Conservation (phyloP, 2,888 invertebrate genomes). For the Heteromyza rotundicornis region DNA sequence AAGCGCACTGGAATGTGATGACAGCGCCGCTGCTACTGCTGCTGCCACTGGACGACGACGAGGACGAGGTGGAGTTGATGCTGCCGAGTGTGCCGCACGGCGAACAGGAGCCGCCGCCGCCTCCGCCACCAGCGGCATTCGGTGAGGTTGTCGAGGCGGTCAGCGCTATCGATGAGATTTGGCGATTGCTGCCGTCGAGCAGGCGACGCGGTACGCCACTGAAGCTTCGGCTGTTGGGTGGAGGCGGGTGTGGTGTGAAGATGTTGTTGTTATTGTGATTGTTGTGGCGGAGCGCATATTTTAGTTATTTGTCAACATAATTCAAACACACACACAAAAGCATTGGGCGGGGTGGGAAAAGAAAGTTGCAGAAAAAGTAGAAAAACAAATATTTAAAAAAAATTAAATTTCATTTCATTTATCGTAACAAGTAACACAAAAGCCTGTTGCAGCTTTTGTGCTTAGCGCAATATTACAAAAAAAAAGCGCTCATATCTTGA, state of each 20-base stretch:
- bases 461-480: no score
- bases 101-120: conserved; percentile 35
- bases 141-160: conserved; percentile 42
- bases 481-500: no score
- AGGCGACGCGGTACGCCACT: conserved; percentile 62
- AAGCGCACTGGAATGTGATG: conserved; percentile 56
- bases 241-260: conserved; percentile 16
- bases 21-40: conserved; percentile 56
- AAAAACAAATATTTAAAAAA: no score
- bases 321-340: conserved; percentile 30
- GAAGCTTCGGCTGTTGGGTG: conserved; percentile 51
- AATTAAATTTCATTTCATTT: conserved; percentile 11
- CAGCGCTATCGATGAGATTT: conserved; percentile 49
- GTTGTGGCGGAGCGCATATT: conserved; percentile 27
- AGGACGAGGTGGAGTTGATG: conserved; percentile 53
- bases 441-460: not conserved
- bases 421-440: not conserved
- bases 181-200: conserved; percentile 58
- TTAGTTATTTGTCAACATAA: conserved; percentile 12
- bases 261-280: conserved; percentile 5
- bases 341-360: conserved; percentile 34
- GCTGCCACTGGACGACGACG: conserved; percentile 55
- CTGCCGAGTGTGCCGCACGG: conserved; percentile 57
- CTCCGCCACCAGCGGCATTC: conserved; percentile 32
- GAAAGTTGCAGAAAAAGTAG: no score